phyloP scores from a whole-genome alignment of 2,888 invertebrate species.

The Trachelus troglodyta region DNA sequence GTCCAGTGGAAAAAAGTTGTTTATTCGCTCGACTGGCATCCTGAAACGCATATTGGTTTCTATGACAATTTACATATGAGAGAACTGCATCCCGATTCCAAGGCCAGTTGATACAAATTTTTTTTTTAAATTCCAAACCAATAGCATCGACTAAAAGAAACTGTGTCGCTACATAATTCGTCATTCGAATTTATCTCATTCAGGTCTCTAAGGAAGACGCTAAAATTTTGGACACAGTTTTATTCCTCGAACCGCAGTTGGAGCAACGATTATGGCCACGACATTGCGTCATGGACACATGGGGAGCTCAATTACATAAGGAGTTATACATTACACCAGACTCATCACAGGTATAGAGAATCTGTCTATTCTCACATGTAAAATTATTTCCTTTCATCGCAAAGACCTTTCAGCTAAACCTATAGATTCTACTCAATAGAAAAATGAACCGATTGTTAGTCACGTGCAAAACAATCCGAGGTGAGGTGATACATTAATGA shows the following conservation, averaged over 20 bases:
- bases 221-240: slow-evolving; percentile 86
- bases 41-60: slow-evolving; percentile 93
- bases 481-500: too few species aligned
- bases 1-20: slow-evolving; percentile 84
- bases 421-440: neutral
- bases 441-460: neutral
- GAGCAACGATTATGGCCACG: slow-evolving; percentile 93
- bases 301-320: slow-evolving; percentile 92
- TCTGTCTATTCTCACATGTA: neutral
- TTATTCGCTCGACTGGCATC: slow-evolving; percentile 97
- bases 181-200: neutral
- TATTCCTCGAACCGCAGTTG: slow-evolving; percentile 85
- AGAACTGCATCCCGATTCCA: slow-evolving; percentile 74
- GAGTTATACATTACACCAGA: slow-evolving; percentile 85
- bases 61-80: slow-evolving; percentile 88
- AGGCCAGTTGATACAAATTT: slow-evolving; percentile 33
- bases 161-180: neutral
- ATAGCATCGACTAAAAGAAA: neutral
- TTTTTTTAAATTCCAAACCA: slow-evolving; percentile 1
- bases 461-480: neutral
- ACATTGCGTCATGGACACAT: slow-evolving; percentile 93
- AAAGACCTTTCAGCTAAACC: neutral
- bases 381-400: neutral
- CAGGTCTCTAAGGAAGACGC: slow-evolving; percentile 72
- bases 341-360: slow-evolving; percentile 71